These are phyloP conservation scores for Sepioteuthis lessoniana DNA, from an alignment of 2,888 invertebrate genomes.

Conservation along the genomic window DNA sequence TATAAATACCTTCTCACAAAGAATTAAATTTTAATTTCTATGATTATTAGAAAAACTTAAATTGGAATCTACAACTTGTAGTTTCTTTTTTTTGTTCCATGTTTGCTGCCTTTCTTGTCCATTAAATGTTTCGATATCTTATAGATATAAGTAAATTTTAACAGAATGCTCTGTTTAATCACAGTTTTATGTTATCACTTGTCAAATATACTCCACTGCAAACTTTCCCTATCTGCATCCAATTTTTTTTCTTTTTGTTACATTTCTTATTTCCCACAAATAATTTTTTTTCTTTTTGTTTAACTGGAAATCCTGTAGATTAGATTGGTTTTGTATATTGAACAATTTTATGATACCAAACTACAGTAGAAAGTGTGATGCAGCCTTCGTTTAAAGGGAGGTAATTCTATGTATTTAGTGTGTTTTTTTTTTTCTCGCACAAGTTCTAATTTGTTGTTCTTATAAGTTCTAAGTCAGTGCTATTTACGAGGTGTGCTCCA, in stretches of 20 bases:
- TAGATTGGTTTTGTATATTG: neutral
- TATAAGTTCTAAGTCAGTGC: too few species aligned
- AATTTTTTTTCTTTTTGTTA: neutral
- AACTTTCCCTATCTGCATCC: neutral
- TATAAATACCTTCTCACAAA: too few species aligned
- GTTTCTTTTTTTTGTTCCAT: neutral
- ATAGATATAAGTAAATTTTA: neutral
- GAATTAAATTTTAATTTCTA: too few species aligned
- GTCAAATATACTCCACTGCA: neutral
- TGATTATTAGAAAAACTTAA: too few species aligned
- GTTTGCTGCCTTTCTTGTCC: neutral
- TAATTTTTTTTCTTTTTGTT: neutral
- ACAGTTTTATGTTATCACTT: slow-evolving; percentile 3
- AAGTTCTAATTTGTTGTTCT: too few species aligned
- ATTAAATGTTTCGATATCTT: neutral
- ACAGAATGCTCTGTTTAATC: slow-evolving; percentile 7
- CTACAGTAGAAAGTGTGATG: neutral
- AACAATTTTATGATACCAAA: neutral
- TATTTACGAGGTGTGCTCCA: too few species aligned
- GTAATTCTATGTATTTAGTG: neutral
- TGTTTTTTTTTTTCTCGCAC: too few species aligned
- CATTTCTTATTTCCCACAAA: neutral
- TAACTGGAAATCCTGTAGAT: neutral
- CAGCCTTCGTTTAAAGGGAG: neutral
- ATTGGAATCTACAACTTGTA: neutral